Evolutionary conservation across 2,113 vertebrate genomes (phyloP), one percentile per base, ranked within the genome.

Genomic region (Sorex araneus): DNA sequence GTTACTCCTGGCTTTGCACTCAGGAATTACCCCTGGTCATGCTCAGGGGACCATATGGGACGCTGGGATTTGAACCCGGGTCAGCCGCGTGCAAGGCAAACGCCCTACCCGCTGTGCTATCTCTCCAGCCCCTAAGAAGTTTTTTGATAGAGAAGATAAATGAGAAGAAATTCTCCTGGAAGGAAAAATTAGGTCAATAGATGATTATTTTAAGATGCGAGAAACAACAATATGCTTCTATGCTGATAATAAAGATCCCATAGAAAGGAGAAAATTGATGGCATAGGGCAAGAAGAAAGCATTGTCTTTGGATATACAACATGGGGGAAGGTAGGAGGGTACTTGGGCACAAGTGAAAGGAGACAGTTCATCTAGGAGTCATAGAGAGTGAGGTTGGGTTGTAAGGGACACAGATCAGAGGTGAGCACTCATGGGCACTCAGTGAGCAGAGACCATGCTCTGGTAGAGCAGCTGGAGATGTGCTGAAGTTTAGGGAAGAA

Each of bases 151-250:
- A 73, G n/a, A 71, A 57, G 8, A 83, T 40, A 60, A 60, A 60
- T 19, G 57, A 60, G 21, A 60, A 60, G 57, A 60, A 60, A 21
- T 60, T 23, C 18, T 23, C 57, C 43, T 60, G 13, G 47, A 84
- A 84, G 40, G 40, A 84, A 81, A 90, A 79, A 50, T 9, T 0
- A 54, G 36, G 57, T 84, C 86, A 84, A 43, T 43, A 70, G 45
- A 47, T 71, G 21, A 25, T 75, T 87, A 92, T 75, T 92, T 94
- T 91, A 88, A 90, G 63, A 77, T 88, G 69, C 32, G 30, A 93
- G 74, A 75, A 86, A 70, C 50, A 94, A 75, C 5, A 83, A 28
- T 75, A 84, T n/a, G 15, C 47, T 63, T 76, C 8, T 66, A 45
- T 36, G 7, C 13, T 71, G 11, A 66, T 57, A 12, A 15, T 28